Evolutionary conservation across 2,797 vertebrate genomes (phyloP), one percentile per base, ranked within the genome.

Genomic region (Helostoma temminkii): DNA sequence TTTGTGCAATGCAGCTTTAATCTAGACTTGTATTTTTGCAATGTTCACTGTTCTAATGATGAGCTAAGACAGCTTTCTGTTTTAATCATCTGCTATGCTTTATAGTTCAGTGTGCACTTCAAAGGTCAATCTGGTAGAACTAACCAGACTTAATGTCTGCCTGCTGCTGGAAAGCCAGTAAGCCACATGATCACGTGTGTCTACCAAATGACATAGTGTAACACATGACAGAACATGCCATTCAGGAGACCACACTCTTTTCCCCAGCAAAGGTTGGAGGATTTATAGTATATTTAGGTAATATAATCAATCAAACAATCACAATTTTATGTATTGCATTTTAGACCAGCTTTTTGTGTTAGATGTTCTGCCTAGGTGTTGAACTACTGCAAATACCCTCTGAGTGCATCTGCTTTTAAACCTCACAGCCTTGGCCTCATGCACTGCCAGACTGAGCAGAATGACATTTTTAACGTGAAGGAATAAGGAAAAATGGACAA

Each of bases 51-150:
- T 85, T 85, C 69, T 79, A 80, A 80, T 75, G 82, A 89, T 84
- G 79, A 81, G 82, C 76, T 73, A 41, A 73, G 85, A 83, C 89
- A 90, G 89, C 86, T 82, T 89, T 91, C 85, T 83, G 81, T 89
- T 87, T 84, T 72, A 87, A 88, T 89, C 83, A 85, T 86, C 80
- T 82, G 78, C 78, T 88, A 67, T 78, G 82, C 85, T 87, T 90
- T 87, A 83, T 78, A 84, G 87, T 85, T 81, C 88, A 88, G 66
- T 62, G 64, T 85, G 75, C 57, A 71, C 78, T 88, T 88, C 86
- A 91, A 88, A 89, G 90, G 89, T 91, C 89, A 89, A 81, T 85
- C 83, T 89, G 53, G 53, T 30, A 53, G 60, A 76, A 86, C 78
- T 76, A 74, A 84, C 57, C 73, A 70, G 67, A 77, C 62, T 76